These are phyloP conservation scores for Cydia splendana DNA, from an alignment of 1,140 invertebrate genomes.

Conservation along the genomic window DNA sequence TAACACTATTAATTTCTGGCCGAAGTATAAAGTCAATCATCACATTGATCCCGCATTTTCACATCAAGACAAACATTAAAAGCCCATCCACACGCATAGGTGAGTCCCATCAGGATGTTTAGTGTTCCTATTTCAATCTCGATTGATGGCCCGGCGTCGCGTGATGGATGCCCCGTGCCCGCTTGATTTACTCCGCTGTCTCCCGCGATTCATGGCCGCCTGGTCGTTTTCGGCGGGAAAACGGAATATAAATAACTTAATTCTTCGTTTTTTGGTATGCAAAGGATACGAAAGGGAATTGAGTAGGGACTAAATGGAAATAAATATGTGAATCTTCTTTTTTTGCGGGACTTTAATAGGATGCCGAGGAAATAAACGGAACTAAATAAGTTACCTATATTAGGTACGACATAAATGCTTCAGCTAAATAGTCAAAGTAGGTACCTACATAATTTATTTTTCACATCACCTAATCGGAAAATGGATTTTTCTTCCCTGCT, in stretches of 20 bases:
- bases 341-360: neutral
- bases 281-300: neutral
- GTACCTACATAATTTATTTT: too few relatives aligned
- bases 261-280: constrained; percentile 10
- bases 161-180: constrained; percentile 65
- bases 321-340: too few relatives aligned
- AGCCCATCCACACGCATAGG: constrained; percentile 34
- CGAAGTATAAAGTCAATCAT: too few relatives aligned
- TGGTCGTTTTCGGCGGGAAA: constrained; percentile 50
- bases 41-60: neutral
- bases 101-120: constrained; percentile 41
- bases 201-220: constrained; percentile 59
- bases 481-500: too few relatives aligned
- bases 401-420: too few relatives aligned
- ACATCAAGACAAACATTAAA: neutral
- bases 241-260: constrained; percentile 30
- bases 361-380: neutral
- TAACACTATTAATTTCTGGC: too few relatives aligned
- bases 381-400: neutral
- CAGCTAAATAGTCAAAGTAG: too few relatives aligned
- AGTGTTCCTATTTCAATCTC: constrained; percentile 62
- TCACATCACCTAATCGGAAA: too few relatives aligned
- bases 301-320: neutral
- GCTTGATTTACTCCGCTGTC: constrained; percentile 69
- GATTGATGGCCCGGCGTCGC: constrained; percentile 65